Evolutionary conservation across 2,113 vertebrate genomes (phyloP), one percentile per base, ranked within the genome.

Genomic region (Barnardius zonarius): DNA sequence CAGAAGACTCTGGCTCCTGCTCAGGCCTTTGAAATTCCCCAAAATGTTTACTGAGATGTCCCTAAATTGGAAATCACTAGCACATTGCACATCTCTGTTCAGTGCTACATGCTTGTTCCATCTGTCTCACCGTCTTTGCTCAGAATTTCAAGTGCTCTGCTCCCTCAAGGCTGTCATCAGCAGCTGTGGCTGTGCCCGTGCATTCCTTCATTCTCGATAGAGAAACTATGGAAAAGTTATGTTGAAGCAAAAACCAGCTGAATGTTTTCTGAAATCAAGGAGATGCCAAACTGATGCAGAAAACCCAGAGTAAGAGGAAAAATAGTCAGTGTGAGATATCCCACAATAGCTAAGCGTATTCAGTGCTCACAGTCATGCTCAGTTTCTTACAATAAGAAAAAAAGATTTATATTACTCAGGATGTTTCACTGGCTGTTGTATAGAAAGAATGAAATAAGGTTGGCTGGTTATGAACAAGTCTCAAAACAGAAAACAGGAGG

Each of bases 381-480:
- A 2, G 49, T 57, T 77, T 86, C 59, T 24, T 6, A 13, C 23
- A 24, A 4, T 3, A 68, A 59, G 43, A 7, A 81, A 68, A 73
- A 43, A 39, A 1, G 2, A 27, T 48, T 80, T 27, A 9, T 68
- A 17, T 23, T 7, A 48, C 1, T 7, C 1, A 0, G 14, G 30
- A 7, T 82, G 33, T 44, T 82, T 87, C 11, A 39, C 2, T 2
- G 24, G 4, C 57, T 37, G 28, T 10, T 2, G 2, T 13, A 31
- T 17, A 27, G 63, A 77, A 43, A 41, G 44, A 27, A 31, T 37
- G 49, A 62, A 80, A 63, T 66, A 46, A 75, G 27, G 14, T 18
- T 64, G 25, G 57, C 55, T 52, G 37, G 24, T 44, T 30, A 39
- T 5, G 51, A 67, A 8, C 30, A 73, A n/a, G 59, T 44, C 46